These are phyloP conservation scores for Sesamia nonagrioides DNA, from an alignment of 1,140 invertebrate species.

Conservation along the genomic window DNA sequence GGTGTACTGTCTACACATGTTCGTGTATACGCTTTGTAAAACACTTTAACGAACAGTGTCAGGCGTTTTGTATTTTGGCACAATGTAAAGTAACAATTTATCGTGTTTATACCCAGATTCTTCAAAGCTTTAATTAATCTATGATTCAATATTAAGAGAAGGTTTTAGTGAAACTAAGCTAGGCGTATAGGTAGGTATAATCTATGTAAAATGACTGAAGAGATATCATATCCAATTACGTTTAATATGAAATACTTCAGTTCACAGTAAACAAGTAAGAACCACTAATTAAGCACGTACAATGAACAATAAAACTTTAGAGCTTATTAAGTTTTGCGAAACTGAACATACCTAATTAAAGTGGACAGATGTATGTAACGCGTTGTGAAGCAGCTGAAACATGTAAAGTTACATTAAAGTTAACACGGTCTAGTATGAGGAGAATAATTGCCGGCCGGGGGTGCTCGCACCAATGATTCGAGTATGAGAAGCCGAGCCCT, in stretches of 20 bases:
- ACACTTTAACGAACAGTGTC: too few species aligned
- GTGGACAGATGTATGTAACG: conserved; percentile 42
- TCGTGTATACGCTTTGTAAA: too few species aligned
- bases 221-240: neutral
- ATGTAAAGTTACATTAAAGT: conserved; percentile 74
- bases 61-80: too few species aligned
- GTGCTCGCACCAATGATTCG: conserved; percentile 63
- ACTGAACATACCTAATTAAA: conserved; percentile 46
- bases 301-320: conserved; percentile 33
- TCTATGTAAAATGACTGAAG: too few species aligned
- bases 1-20: too few species aligned
- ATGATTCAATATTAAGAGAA: too few species aligned
- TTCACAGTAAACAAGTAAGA: neutral
- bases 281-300: conserved; percentile 32
- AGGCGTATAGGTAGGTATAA: too few species aligned
- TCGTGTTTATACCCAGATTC: too few species aligned
- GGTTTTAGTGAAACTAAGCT: too few species aligned
- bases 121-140: too few species aligned
- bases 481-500: conserved; percentile 80
- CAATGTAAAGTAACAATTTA: too few species aligned
- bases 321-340: conserved; percentile 39
- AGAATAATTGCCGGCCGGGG: conserved; percentile 79
- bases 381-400: conserved; percentile 50
- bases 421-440: conserved; percentile 68
- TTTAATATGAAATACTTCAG: neutral